A percentile compares a stretch with the other conserved stretches of the same genome.
These are phyloP conservation scores for Drosophila lowei DNA, from an alignment of 1,140 invertebrate genomes.

Conservation along the genomic window DNA sequence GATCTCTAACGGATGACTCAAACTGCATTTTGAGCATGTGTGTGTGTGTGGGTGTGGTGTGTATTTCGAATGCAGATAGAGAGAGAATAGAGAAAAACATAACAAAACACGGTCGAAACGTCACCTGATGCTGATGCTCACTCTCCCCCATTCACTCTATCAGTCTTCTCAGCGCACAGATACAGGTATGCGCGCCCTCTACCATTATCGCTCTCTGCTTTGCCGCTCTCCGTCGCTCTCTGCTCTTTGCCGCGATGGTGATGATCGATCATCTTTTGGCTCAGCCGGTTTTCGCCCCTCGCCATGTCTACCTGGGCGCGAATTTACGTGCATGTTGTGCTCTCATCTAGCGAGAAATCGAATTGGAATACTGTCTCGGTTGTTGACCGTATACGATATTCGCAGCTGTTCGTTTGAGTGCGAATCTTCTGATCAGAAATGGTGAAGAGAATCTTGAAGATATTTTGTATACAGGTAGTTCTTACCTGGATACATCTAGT, in stretches of 20 bases:
- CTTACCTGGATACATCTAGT: constrained; percentile 15
- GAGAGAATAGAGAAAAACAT: constrained; percentile 4
- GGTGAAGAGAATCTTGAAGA: constrained; percentile 41
- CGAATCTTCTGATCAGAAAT: constrained; percentile 40
- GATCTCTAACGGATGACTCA: constrained; percentile 21
- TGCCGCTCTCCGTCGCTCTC: constrained; percentile 15
- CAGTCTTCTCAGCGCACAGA: constrained; percentile 9
- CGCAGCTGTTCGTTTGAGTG: constrained; percentile 7
- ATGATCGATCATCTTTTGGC: constrained; percentile 76
- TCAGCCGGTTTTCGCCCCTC: constrained; percentile 59
- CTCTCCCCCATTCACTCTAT: not conserved
- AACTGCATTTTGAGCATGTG: constrained; percentile 7
- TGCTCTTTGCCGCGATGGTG: constrained; percentile 49
- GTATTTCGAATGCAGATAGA: constrained; percentile 55
- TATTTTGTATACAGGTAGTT: constrained; percentile 45
- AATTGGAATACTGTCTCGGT: constrained; percentile 59
- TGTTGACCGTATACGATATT: constrained; percentile 70
- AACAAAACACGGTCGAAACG: constrained; percentile 25
- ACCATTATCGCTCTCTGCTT: constrained; percentile 9
- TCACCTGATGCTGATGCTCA: constrained; percentile 33
- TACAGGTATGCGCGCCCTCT: constrained; percentile 50
- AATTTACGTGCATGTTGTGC: constrained; percentile 59
- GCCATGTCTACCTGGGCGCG: constrained; percentile 33
- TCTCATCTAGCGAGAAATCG: constrained; percentile 68
- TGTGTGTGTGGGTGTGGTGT: constrained; percentile 18